Conservation (phyloP, 2,113 vertebrate genomes). For the Seriola aureovittata region DNA sequence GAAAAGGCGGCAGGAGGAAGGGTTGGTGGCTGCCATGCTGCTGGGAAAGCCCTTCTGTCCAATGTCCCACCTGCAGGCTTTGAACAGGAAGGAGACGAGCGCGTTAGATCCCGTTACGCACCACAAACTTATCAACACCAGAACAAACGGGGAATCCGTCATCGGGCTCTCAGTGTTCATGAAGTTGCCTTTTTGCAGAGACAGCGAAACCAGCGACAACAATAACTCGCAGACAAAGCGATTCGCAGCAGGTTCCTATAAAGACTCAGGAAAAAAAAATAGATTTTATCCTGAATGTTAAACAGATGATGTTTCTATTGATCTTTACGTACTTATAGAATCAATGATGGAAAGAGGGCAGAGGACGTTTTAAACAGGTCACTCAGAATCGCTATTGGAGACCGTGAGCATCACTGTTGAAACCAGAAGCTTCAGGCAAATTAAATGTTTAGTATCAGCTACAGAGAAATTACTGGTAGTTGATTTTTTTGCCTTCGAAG, state of each 20-base stretch:
- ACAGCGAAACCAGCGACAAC: background rate
- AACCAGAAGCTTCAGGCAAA: background rate
- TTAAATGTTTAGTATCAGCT: background rate
- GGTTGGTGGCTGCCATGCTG: slow-evolving; percentile 63
- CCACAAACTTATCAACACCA: background rate
- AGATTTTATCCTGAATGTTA: slow-evolving; percentile 32
- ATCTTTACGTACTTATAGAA: slow-evolving; percentile 44
- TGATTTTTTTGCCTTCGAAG: background rate
- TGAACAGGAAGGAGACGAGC: slow-evolving; percentile 21
- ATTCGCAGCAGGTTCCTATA: background rate
- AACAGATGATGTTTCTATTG: slow-evolving; percentile 59
- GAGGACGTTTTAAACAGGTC: slow-evolving; percentile 56
- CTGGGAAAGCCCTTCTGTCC: slow-evolving; percentile 35
- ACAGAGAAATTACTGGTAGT: background rate
- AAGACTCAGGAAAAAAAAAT: background rate
- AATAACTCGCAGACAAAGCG: slow-evolving; percentile 1
- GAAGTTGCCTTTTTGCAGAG: background rate
- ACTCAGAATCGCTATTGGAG: slow-evolving; percentile 1
- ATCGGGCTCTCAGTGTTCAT: background rate
- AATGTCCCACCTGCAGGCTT: slow-evolving; percentile 45
- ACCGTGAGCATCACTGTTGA: background rate
- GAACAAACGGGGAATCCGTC: background rate
- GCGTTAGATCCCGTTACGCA: background rate
- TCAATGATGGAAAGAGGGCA: slow-evolving; percentile 60
- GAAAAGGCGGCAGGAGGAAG: slow-evolving; percentile 44